These are phyloP conservation scores for Amniataba percoides DNA, from an alignment of 2,797 vertebrate species.

Conservation along the genomic window DNA sequence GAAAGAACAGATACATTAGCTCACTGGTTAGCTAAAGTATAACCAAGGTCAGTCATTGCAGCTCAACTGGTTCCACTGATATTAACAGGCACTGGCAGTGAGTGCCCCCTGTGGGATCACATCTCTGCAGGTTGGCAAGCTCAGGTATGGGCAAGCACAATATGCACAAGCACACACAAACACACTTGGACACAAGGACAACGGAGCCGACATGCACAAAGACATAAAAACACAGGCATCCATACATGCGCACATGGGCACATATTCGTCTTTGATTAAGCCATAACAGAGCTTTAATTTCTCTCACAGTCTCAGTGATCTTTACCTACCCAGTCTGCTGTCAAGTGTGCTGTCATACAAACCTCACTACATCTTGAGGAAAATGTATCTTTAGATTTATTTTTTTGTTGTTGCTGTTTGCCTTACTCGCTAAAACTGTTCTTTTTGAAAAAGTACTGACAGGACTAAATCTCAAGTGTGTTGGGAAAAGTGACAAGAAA, in stretches of 20 bases:
- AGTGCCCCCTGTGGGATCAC: slow-evolving; percentile 63
- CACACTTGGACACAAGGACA: slow-evolving; percentile 14
- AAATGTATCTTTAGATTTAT: no score
- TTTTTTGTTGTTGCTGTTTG: no score
- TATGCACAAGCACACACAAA: slow-evolving; percentile 19
- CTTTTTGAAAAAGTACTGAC: no score
- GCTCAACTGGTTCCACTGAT: slow-evolving; percentile 68
- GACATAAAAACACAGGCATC: slow-evolving; percentile 1
- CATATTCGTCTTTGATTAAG: background rate
- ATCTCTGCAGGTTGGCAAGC: slow-evolving; percentile 69
- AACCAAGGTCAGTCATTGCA: slow-evolving; percentile 66
- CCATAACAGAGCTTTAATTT: background rate
- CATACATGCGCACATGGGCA: background rate
- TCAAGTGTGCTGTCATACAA: no score
- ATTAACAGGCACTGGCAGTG: slow-evolving; percentile 69
- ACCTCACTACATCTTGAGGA: no score
- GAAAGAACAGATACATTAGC: slow-evolving; percentile 7
- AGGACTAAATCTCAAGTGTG: no score
- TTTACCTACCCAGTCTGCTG: no score
- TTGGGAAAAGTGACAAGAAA: no score
- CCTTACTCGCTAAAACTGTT: no score
- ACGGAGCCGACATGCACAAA: background rate
- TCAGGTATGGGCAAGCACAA: slow-evolving; percentile 56
- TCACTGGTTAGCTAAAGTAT: slow-evolving; percentile 39
- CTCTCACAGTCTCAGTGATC: background rate